phyloP scores from a whole-genome alignment of 2,888 invertebrate species.

The Aphidius colemani region DNA sequence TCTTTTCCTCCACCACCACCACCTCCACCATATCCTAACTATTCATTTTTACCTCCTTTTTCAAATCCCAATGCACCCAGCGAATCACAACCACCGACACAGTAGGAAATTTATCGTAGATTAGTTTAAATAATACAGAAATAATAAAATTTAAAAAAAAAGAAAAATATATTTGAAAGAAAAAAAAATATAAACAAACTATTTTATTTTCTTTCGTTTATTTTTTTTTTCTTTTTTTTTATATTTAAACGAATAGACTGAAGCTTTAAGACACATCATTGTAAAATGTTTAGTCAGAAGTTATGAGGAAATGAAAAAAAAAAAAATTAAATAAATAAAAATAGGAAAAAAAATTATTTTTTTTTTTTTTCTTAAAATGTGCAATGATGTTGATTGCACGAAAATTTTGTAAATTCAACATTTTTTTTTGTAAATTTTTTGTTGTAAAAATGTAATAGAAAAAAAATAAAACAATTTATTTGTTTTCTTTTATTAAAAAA shows the following conservation, averaged over 20 bases:
- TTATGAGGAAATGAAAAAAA: constrained; percentile 4
- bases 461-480: no score
- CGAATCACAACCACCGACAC: constrained; percentile 57
- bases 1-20: constrained; percentile 60
- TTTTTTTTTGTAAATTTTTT: no score
- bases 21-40: constrained; percentile 64
- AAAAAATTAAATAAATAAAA: constrained; percentile 5
- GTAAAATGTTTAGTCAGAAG: constrained; percentile 44
- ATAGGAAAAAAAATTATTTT: no score
- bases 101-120: constrained; percentile 40
- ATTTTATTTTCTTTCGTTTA: constrained; percentile 14
- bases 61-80: constrained; percentile 59
- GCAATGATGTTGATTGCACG: no score
- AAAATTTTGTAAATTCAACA: no score
- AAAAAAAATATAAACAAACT: constrained; percentile 18
- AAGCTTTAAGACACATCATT: constrained; percentile 48
- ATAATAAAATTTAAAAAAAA: not conserved
- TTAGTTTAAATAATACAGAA: not conserved
- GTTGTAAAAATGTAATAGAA: no score
- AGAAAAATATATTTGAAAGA: not conserved
- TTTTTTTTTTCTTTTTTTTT: constrained; percentile 11
- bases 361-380: no score
- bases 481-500: no score
- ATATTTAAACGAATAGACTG: constrained; percentile 41
- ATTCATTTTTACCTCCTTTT: constrained; percentile 63